Evolutionary conservation across 2,888 invertebrate species (phyloP), one percentile per base, ranked within the genome.

Genomic region (Eupsilia transversa): DNA sequence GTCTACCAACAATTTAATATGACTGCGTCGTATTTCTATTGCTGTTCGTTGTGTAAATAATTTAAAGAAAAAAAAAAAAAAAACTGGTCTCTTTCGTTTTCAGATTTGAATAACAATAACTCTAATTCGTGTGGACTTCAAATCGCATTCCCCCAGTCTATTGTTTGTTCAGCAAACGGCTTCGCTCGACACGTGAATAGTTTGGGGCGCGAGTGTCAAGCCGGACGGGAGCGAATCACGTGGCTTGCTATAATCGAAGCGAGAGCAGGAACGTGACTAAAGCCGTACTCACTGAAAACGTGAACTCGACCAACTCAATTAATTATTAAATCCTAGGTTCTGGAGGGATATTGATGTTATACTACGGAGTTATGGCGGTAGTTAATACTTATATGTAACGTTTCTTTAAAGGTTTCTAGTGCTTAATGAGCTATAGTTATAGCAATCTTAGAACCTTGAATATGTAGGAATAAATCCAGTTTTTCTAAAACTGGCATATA

Each of bases 171-270:
- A 65, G 33, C 60, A 5, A 63, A 66, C 56, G 80, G 84, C 46
- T 84, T 84, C 65, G 49, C 5, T 74, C 33, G 68, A 56, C 82
- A 80, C 80, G 80, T 85, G 82, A n/a, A 52, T 54, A 46, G 65
- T 33, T 81, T 61, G 35, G 54, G 68, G 64, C 60, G 76, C 56
- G 33, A 41, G 84, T 41, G 57, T 27, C 57, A 56, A 60, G 61
- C 30, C 35, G 49, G 68, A 60, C 52, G 77, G 82, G 82, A 85
- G 38, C 52, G 60, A 30, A 14, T 57, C 82, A 83, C 77, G 80
- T 79, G 82, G 75, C 46, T 41, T 46, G 65, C 64, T 71, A 59
- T 73, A 68, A 74, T 75, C 77, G 60, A 56, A 66, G 33, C 65
- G 75, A 66, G 72, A 74, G 27, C 57, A 60, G 59, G 65, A 66